Evolutionary conservation across 2,797 vertebrate species (phyloP).

Genomic region (Lycodopsis pacificus): DNA sequence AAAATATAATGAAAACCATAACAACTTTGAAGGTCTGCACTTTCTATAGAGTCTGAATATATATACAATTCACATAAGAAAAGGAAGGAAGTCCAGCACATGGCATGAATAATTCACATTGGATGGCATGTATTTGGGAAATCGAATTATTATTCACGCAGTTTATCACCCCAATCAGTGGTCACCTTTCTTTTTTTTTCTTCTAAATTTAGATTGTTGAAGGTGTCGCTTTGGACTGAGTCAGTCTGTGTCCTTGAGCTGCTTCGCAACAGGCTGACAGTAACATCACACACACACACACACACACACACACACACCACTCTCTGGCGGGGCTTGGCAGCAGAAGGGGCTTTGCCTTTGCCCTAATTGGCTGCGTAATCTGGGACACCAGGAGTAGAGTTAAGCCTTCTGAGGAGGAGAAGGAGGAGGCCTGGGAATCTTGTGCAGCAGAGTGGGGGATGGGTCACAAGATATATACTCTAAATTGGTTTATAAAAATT

Average conservation of each 20-base stretch:
- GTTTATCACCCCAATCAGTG: neutral
- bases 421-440: slow-evolving; percentile 39
- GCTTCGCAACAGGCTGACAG: slow-evolving; percentile 16
- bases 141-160: slow-evolving; percentile 5
- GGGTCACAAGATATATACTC: slow-evolving; percentile 15
- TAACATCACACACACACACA: slow-evolving; percentile 13
- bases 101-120: slow-evolving; percentile 26
- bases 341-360: slow-evolving; percentile 80
- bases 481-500: neutral
- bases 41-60: slow-evolving; percentile 24
- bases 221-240: slow-evolving; percentile 9
- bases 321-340: slow-evolving; percentile 35
- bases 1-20: slow-evolving; percentile 40
- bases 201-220: slow-evolving; percentile 1
- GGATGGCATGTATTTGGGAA: slow-evolving; percentile 13
- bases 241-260: slow-evolving; percentile 38
- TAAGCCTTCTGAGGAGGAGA: slow-evolving; percentile 65
- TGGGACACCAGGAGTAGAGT: slow-evolving; percentile 66
- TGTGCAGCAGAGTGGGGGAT: slow-evolving; percentile 40
- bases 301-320: neutral
- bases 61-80: slow-evolving; percentile 37
- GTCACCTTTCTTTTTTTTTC: neutral
- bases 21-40: slow-evolving; percentile 48
- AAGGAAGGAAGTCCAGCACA: slow-evolving; percentile 14
- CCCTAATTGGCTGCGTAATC: slow-evolving; percentile 82